Evolutionary conservation across 2,888 invertebrate species (phyloP), one percentile per base, ranked within the genome.

Genomic region (Unio pictorum): DNA sequence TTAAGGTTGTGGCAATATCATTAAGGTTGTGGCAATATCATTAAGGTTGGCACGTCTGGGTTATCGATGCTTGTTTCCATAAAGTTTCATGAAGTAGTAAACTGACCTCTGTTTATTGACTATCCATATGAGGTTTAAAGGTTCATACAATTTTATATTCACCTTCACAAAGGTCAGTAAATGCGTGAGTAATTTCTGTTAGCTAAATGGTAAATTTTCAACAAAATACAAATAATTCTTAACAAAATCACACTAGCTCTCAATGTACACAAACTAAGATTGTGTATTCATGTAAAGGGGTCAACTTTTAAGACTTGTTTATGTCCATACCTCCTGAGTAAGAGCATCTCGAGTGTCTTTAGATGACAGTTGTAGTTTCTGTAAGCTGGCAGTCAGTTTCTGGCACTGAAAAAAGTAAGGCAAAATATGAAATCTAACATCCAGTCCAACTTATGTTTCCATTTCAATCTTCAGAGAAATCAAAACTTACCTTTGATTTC

Each of bases 341-440:
- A 89, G 81, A 45, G 86, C 82, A 73, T 89, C 88, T 65, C 88
- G 72, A 3, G 88, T 88, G 67, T 89, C 89, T 76, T 88, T 88
- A 18, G 89, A 89, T 11, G 87, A 84, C 17, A 74, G 68, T 81
- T 89, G 89, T 56, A 89, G 75, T 66, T 86, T 86, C 76, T 89
- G 88, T n/a, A 89, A 76, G 71, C 86, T 87, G 69, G 80, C 80
- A 55, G 87, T 88, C 61, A 89, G 76, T 78, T 88, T 88, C 62
- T 84, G 78, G 54, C 88, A 84, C 88, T 89, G 79, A 66, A 74
- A 78, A 68, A 58, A 45, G 28, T n/a, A 45, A 30, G 55, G 23
- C 55, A 54, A 8, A 64, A 64, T 55, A 45, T 63, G 30, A 20
- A 61, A 30, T 28, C 15, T 26, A 18, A 15, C 15, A 23, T 54